Percentiles rank a stretch among this genome's conserved stretches.
Conservation (phyloP, 2,888 invertebrate species). For the Eudiplozoon nipponicum region DNA sequence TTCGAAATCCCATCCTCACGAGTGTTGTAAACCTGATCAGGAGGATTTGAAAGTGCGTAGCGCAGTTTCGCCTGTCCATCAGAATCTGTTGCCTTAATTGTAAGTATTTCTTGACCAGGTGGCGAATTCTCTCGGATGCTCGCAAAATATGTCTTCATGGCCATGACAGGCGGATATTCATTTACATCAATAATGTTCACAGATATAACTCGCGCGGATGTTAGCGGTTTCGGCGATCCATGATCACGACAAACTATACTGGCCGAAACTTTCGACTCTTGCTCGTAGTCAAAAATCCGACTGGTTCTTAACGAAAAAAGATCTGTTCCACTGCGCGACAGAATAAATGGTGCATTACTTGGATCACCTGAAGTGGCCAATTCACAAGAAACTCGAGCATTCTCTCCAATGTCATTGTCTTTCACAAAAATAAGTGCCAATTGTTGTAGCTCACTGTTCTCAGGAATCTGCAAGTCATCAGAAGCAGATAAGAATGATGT, state of each 20-base stretch:
- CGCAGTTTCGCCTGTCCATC: background rate
- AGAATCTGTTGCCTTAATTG: background rate
- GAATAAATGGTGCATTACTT: background rate
- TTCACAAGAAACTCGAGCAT: background rate
- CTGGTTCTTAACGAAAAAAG: background rate
- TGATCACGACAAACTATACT: background rate
- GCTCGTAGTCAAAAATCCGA: background rate
- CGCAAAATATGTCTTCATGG: background rate
- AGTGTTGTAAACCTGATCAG: too few species aligned
- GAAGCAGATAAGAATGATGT: too few species aligned
- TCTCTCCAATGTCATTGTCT: background rate
- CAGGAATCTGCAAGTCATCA: background rate
- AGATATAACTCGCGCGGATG: background rate
- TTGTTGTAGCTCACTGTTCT: background rate
- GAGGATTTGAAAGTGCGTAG: too few species aligned
- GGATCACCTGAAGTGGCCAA: background rate
- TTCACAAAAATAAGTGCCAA: background rate
- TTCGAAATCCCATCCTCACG: too few species aligned
- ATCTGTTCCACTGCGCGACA: background rate
- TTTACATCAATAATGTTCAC: background rate
- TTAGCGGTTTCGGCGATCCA: background rate
- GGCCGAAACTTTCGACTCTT: background rate
- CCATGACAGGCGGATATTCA: background rate
- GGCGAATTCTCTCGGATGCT: background rate
- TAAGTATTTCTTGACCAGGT: background rate